These are phyloP conservation scores for Lithobius niger DNA, from an alignment of 1,140 invertebrate genomes.

Conservation along the genomic window DNA sequence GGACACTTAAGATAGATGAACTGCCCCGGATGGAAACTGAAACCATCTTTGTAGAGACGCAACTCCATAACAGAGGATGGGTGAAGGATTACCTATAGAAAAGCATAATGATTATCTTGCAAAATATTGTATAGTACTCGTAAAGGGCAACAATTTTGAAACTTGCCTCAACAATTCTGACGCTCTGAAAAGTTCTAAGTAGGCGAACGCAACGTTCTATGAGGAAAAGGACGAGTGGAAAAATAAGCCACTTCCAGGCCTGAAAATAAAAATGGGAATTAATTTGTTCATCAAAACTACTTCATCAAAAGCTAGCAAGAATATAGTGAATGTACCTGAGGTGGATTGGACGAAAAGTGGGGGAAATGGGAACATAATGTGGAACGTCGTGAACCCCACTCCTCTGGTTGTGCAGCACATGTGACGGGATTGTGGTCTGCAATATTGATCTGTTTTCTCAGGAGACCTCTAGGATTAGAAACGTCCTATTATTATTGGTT, in stretches of 20 bases:
- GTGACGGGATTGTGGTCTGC: neutral
- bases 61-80: constrained; percentile 1
- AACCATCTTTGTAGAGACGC: constrained; percentile 5
- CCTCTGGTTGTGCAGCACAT: neutral
- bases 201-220: neutral
- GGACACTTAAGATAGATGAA: constrained; percentile 14
- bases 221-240: neutral
- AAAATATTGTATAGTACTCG: neutral
- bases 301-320: too few species aligned
- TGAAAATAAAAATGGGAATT: too few species aligned
- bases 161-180: neutral
- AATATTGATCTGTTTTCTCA: neutral
- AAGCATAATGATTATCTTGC: neutral
- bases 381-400: neutral
- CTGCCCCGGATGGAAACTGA: constrained; percentile 1
- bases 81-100: neutral
- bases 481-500: too few species aligned
- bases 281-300: too few species aligned
- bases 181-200: neutral
- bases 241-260: neutral
- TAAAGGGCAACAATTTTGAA: neutral
- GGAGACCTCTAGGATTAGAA: neutral
- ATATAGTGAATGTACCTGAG: neutral
- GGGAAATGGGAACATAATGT: neutral
- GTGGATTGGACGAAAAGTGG: neutral